A percentile compares a stretch with the other conserved stretches of the same genome.
Evolutionary conservation across 2,113 vertebrate genomes (phyloP).

Genomic region (Trogon surrucura): DNA sequence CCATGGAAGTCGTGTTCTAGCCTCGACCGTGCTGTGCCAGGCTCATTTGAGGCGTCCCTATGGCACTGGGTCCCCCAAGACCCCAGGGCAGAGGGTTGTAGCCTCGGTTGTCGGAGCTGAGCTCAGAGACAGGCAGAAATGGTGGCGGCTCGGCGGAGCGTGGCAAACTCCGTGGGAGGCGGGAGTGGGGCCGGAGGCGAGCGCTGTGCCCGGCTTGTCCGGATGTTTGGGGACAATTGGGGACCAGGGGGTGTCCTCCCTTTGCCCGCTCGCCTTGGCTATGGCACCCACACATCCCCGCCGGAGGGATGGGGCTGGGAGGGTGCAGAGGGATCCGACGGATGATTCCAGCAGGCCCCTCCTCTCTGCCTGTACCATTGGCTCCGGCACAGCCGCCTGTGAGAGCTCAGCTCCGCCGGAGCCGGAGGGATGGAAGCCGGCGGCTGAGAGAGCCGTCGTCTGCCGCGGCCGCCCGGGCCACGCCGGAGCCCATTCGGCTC

Average conservation of each 20-base stretch:
- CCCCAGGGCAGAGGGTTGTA: rapidly evolving
- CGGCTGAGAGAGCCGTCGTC: not conserved
- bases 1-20: not conserved
- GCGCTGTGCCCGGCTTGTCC: rapidly evolving
- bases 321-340: constrained; percentile 30
- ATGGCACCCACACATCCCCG: not conserved
- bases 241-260: not conserved
- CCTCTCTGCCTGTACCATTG: constrained; percentile 57
- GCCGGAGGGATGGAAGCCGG: constrained; percentile 17
- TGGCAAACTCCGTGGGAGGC: rapidly evolving
- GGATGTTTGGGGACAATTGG: rapidly evolving
- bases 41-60: not conserved
- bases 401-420: not conserved
- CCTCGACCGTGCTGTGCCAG: not conserved
- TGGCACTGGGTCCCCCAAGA: not conserved
- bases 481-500: not conserved
- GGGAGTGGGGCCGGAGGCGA: rapidly evolving
- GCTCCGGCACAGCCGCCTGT: constrained; percentile 20
- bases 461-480: not conserved
- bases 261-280: not conserved
- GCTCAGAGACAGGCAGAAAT: rapidly evolving
- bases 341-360: constrained; percentile 40
- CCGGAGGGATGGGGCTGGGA: constrained; percentile 32
- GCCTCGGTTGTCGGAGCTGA: rapidly evolving
- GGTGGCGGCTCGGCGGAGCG: not conserved